Evolutionary conservation across 1,140 invertebrate genomes (phyloP).

Genomic region (Plutomurus gul): DNA sequence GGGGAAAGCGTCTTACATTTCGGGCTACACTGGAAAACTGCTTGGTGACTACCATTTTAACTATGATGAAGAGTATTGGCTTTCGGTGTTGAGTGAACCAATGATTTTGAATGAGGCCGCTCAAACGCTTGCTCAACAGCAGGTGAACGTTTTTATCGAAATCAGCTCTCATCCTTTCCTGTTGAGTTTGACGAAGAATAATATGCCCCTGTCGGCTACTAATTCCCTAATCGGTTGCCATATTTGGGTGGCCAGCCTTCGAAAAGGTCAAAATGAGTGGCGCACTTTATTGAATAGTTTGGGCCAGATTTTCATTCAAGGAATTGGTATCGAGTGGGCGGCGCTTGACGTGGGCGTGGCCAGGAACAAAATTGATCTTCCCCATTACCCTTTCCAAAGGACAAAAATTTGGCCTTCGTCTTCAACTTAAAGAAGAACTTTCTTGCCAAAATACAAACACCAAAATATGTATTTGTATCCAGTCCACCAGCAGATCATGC

Average conservation of each 20-base stretch:
- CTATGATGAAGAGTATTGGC: conserved; percentile 17
- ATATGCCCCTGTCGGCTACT: neutral
- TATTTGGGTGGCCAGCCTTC: neutral
- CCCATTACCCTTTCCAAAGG: conserved; percentile 1
- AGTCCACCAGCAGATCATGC: no score
- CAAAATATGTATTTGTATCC: no score
- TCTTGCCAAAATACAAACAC: no score
- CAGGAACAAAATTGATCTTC: neutral
- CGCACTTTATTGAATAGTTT: neutral
- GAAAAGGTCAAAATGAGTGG: neutral
- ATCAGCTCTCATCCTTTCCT: neutral
- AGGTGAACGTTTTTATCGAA: neutral
- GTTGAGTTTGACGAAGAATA: neutral
- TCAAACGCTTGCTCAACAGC: neutral
- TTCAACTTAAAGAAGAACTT: no score
- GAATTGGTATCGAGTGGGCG: neutral
- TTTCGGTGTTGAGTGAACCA: neutral
- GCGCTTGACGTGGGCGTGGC: neutral
- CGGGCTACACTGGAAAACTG: neutral
- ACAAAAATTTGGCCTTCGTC: neutral
- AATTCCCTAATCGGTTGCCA: neutral
- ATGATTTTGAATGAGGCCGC: neutral
- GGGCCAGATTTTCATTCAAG: neutral
- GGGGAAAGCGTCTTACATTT: neutral
- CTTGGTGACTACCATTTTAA: conserved; percentile 2